phyloP scores from a whole-genome alignment of 2,113 vertebrate species.

The Coptodon bakossiorum region DNA sequence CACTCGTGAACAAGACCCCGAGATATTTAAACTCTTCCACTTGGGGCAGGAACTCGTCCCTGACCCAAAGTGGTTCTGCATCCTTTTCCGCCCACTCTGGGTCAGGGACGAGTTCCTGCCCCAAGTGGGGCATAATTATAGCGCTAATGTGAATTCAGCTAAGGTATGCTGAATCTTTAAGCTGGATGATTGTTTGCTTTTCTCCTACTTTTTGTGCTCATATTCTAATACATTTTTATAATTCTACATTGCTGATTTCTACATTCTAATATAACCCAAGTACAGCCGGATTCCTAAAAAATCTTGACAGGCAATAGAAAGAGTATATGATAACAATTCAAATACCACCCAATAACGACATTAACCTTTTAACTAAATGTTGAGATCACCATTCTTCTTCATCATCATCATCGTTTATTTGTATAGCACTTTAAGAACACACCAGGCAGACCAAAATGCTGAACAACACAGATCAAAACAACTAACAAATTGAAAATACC shows the following conservation, averaged over 20 bases:
- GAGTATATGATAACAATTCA: background rate
- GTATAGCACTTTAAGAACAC: background rate
- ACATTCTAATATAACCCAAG: background rate
- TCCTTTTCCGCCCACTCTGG: background rate
- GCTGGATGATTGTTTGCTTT: no score
- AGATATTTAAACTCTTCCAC: no score
- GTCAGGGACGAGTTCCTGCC: background rate
- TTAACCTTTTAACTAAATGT: background rate
- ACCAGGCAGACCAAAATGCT: background rate
- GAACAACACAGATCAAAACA: no score
- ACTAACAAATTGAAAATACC: no score
- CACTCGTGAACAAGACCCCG: no score
- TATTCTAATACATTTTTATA: background rate
- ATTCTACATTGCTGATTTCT: rapidly evolving
- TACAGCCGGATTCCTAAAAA: background rate
- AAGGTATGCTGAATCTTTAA: no score
- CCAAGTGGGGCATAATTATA: background rate
- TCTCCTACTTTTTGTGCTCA: background rate
- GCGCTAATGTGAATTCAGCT: no score
- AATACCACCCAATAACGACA: background rate
- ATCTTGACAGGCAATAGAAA: background rate
- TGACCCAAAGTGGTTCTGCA: background rate
- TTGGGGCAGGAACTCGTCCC: no score
- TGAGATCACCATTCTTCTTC: background rate
- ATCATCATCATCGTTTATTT: background rate